These are phyloP conservation scores for Dendrolimus houi DNA, from an alignment of 2,888 invertebrate genomes.

Conservation along the genomic window DNA sequence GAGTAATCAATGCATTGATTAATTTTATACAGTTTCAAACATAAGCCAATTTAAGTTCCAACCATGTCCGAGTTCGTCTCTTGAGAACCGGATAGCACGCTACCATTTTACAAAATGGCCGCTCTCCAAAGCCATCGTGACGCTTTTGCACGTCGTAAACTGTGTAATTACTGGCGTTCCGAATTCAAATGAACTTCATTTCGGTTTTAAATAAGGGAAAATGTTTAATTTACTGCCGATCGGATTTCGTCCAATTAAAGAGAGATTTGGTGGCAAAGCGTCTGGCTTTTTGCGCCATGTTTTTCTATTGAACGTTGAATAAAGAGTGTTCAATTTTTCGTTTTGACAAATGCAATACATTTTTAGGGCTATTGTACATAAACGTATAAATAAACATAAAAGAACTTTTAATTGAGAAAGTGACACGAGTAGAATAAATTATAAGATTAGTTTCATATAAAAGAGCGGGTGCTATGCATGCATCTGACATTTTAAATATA, in stretches of 20 bases:
- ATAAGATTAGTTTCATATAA: too few relatives aligned
- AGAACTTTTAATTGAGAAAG: too few relatives aligned
- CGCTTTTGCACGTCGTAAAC: conserved; percentile 71
- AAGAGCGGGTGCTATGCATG: too few relatives aligned
- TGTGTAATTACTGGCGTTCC: conserved; percentile 66
- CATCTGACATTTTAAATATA: too few relatives aligned
- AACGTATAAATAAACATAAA: too few relatives aligned
- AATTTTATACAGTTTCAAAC: conserved; percentile 54
- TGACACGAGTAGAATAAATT: too few relatives aligned
- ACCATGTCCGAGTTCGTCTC: conserved; percentile 30
- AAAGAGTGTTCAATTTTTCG: too few relatives aligned
- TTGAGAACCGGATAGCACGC: conserved; percentile 19
- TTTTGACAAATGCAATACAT: too few relatives aligned
- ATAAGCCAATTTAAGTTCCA: conserved; percentile 50
- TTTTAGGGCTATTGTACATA: too few relatives aligned
- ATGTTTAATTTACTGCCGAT: conserved; percentile 71
- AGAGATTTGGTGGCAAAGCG: conserved; percentile 38
- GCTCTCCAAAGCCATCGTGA: conserved; percentile 16
- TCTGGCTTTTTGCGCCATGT: too few relatives aligned
- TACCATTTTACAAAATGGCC: conserved; percentile 56
- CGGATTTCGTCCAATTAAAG: conserved; percentile 65
- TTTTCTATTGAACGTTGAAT: too few relatives aligned
- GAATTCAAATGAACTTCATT: conserved; percentile 73
- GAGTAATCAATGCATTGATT: conserved; percentile 56
- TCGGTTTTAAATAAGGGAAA: conserved; percentile 73